These are phyloP conservation scores for Apotomis betuletana DNA, from an alignment of 2,888 invertebrate species.

Conservation along the genomic window DNA sequence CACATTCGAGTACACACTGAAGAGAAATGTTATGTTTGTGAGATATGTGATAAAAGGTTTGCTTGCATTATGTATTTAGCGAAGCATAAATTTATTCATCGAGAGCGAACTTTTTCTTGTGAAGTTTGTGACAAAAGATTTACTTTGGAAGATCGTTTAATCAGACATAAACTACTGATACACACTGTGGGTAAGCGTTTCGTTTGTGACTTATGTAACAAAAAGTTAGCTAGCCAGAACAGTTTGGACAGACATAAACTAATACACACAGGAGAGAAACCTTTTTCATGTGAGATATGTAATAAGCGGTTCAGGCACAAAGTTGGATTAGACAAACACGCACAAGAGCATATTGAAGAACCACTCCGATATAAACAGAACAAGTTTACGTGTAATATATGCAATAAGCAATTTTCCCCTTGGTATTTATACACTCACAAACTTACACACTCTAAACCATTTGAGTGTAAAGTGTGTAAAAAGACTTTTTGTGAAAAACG, in stretches of 20 bases:
- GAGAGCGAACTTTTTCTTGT: background rate
- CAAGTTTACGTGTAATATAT: background rate
- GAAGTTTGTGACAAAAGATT: background rate
- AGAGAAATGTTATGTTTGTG: background rate
- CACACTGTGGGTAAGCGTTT: background rate
- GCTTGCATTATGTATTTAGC: background rate
- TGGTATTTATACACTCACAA: background rate
- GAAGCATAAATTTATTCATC: constrained; percentile 1
- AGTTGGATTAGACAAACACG: background rate
- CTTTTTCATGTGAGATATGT: background rate
- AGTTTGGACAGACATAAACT: constrained; percentile 3
- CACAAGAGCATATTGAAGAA: background rate
- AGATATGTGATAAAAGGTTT: constrained; percentile 1
- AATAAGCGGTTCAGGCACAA: background rate
- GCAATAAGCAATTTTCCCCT: background rate
- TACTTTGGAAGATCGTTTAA: background rate
- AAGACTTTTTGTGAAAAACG: too few relatives aligned
- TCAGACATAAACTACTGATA: background rate
- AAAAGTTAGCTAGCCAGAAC: background rate
- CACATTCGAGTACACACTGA: constrained; percentile 6
- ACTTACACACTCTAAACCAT: background rate
- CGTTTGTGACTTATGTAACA: constrained; percentile 1
- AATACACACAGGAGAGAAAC: constrained; percentile 4
- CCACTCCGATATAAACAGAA: background rate
- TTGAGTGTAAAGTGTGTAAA: too few relatives aligned